Percentiles rank a stretch among this genome's conserved stretches.
Conservation (phyloP, 2,113 vertebrate genomes). For the Clarias batrachus region DNA sequence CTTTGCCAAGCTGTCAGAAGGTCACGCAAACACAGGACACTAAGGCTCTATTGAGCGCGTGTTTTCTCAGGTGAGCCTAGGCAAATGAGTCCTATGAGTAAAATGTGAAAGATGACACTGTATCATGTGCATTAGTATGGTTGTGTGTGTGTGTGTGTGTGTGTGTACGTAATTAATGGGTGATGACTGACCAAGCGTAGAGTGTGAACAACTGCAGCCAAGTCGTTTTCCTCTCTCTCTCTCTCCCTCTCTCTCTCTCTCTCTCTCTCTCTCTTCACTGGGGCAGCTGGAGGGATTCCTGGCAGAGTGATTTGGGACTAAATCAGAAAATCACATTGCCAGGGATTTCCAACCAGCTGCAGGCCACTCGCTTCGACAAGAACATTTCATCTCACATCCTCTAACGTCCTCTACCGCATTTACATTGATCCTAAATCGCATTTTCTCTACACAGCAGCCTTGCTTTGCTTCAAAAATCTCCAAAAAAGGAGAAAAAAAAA, state of each 20-base stretch:
- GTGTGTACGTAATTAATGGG: constrained; percentile 56
- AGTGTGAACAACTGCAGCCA: constrained; percentile 50
- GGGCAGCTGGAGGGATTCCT: constrained; percentile 82
- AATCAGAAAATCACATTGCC: constrained; percentile 85
- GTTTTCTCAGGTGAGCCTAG: constrained; percentile 67
- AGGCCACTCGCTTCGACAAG: constrained; percentile 46
- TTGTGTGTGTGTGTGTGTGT: constrained; percentile 14
- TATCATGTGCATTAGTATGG: constrained; percentile 49
- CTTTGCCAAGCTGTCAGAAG: constrained; percentile 17
- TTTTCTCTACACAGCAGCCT: constrained; percentile 5
- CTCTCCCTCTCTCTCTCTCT: constrained; percentile 21
- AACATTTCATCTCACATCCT: not conserved
- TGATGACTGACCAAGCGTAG: constrained; percentile 57
- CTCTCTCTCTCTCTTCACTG: constrained; percentile 49
- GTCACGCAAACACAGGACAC: constrained; percentile 47
- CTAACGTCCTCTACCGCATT: not conserved
- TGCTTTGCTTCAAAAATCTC: not conserved
- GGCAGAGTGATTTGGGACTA: constrained; percentile 85
- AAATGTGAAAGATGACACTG: constrained; percentile 44
- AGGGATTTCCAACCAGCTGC: constrained; percentile 85
- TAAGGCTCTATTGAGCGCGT: constrained; percentile 50
- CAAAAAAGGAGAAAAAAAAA: not conserved
- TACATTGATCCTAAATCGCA: not conserved
- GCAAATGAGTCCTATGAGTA: constrained; percentile 31
- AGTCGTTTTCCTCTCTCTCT: constrained; percentile 30